Conservation (phyloP, 2,888 invertebrate species). For the Drosophila cognata region DNA sequence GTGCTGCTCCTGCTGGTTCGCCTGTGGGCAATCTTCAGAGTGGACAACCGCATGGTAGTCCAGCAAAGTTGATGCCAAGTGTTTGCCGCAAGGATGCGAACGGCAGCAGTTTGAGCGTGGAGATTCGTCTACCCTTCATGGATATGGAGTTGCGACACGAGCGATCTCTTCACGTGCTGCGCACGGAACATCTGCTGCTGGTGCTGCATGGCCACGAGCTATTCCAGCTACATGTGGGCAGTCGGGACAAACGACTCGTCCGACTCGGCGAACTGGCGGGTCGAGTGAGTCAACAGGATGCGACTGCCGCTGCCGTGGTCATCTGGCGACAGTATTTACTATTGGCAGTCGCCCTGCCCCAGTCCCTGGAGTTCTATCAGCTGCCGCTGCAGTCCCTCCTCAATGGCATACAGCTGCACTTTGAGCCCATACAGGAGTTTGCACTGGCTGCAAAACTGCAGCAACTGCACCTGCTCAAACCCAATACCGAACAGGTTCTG, state of each 20-base stretch:
- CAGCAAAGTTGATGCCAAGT: slow-evolving; percentile 34
- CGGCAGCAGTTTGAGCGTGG: slow-evolving; percentile 62
- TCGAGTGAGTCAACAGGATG: slow-evolving; percentile 47
- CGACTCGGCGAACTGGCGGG: slow-evolving; percentile 73
- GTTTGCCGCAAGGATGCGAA: slow-evolving; percentile 48
- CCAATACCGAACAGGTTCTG: slow-evolving; percentile 64
- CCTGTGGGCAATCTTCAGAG: not conserved
- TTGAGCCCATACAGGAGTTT: slow-evolving; percentile 80
- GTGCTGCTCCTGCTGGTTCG: not conserved
- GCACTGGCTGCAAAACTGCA: slow-evolving; percentile 67
- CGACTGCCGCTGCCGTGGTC: slow-evolving; percentile 70
- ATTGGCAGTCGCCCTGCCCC: slow-evolving; percentile 73
- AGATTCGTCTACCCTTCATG: slow-evolving; percentile 80
- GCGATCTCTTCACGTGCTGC: slow-evolving; percentile 68
- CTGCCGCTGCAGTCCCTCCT: slow-evolving; percentile 62
- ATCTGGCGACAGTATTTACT: slow-evolving; percentile 77
- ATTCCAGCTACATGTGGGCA: slow-evolving; percentile 70
- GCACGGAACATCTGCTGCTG: slow-evolving; percentile 69
- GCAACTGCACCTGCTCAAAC: slow-evolving; percentile 68
- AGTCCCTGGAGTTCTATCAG: slow-evolving; percentile 80
- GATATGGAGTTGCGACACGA: slow-evolving; percentile 77
- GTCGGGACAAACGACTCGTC: slow-evolving; percentile 69
- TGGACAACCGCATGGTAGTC: not conserved
- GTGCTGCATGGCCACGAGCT: slow-evolving; percentile 81
- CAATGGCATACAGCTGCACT: slow-evolving; percentile 44